These are phyloP conservation scores for Scomber scombrus DNA, from an alignment of 2,113 vertebrate species.

Conservation along the genomic window DNA sequence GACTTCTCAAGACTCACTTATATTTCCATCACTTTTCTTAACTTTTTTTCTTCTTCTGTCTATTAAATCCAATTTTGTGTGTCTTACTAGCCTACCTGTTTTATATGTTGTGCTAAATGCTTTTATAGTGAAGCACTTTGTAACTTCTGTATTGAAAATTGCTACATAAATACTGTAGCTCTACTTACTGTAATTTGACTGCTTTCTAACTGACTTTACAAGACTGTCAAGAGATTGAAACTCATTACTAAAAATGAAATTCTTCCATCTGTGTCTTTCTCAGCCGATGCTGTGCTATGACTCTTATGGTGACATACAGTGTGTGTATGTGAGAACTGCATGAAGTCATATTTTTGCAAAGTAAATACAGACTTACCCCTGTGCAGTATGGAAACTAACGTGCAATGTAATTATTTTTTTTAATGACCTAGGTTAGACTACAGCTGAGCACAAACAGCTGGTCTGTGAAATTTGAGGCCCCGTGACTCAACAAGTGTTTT, in stretches of 20 bases:
- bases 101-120: too few species aligned
- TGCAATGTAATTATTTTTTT: not conserved
- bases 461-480: not conserved
- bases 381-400: not conserved
- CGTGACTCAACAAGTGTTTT: conserved; percentile 47
- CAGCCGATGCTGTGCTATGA: not conserved
- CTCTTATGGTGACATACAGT: not conserved
- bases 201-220: not conserved
- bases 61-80: too few species aligned
- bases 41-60: too few species aligned
- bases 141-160: too few species aligned
- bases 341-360: not conserved
- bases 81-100: too few species aligned
- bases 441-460: conserved; percentile 32
- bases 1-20: not conserved
- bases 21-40: too few species aligned
- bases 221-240: not conserved
- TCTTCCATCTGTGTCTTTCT: not conserved
- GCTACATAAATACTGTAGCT: not conserved
- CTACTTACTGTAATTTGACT: not conserved
- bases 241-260: not conserved
- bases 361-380: not conserved
- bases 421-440: not conserved
- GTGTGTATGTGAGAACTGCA: not conserved
- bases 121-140: too few species aligned